Evolutionary conservation across 2,113 vertebrate genomes (phyloP), one percentile per base, ranked within the genome.

Genomic region (Hystrix cristata): DNA sequence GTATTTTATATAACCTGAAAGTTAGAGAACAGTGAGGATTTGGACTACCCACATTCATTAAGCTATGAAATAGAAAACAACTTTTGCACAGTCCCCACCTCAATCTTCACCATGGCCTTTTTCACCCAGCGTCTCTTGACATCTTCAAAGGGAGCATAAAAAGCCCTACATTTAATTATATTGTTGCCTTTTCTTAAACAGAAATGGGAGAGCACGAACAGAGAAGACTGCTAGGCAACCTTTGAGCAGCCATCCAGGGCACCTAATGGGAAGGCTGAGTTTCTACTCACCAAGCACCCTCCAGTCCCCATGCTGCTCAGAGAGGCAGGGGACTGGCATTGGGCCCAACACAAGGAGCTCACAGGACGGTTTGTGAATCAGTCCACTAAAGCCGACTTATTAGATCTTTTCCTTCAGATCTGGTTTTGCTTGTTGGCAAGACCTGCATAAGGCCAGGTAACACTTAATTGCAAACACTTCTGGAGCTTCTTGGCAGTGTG

Each of bases 391-490:
- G 46, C 72, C 62, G 46, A 14, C 48, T 74, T 65, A 55, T 82
- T 29, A 48, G 85, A 12, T 74, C 76, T 76, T 93, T 97, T 60
- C n/a, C 83, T 55, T 78, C 74, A 82, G 29, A 91, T 88, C 94
- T 85, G 27, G 87, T 43, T 95, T 62, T 60, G 91, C 91, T 94
- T 82, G 38, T 95, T 96, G 95, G 96, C 87, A 92, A 19, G 79
- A 84, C 25, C 71, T 55, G 81, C n/a, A 12, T 48, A 85, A 96
- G 55, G 21, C 74, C 95, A 95, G 86, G 95, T 90, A 92, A 43
- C 72, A 76, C 79, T 95, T 96, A 97, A 97, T 87, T 97, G 92
- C 96, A 97, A 95, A 91, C 82, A 97, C 96, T 97, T 97, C 78
- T 74, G 53, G 87, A 96, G 60, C 16, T 90, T 89, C 91, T 97